Evolutionary conservation across 2,797 vertebrate species (phyloP).

Genomic region (Discoglossus pictus): DNA sequence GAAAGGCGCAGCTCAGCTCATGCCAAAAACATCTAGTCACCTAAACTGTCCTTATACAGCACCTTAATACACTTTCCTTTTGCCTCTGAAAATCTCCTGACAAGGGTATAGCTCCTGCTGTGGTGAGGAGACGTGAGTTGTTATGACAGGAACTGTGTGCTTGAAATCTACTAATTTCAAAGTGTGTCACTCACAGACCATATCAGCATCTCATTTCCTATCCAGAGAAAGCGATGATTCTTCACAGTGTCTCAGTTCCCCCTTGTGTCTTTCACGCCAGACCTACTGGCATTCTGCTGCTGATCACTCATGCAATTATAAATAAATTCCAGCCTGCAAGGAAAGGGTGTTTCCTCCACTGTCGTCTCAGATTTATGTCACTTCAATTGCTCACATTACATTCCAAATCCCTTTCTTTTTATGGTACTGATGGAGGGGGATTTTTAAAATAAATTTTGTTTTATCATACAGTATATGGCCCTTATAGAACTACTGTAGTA

Average conservation of each 20-base stretch:
- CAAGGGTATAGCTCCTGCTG: constrained; percentile 27
- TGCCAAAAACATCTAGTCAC: not conserved
- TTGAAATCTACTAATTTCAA: constrained; percentile 46
- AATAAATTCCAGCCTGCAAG: constrained; percentile 31
- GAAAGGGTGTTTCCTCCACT: constrained; percentile 15
- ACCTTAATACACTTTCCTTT: constrained; percentile 29
- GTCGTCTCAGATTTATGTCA: constrained; percentile 20
- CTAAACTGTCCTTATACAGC: not conserved
- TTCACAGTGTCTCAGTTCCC: constrained; percentile 35
- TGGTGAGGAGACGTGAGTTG: constrained; percentile 27
- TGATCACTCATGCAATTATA: constrained; percentile 38
- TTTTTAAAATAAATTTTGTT: no score
- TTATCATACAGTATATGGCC: no score
- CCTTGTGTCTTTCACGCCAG: constrained; percentile 40
- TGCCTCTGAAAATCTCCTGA: constrained; percentile 18
- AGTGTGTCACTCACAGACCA: constrained; percentile 32
- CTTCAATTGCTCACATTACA: not conserved
- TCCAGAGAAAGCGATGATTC: constrained; percentile 43
- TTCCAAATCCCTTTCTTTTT: no score
- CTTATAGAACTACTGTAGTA: no score
- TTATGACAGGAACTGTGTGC: constrained; percentile 47
- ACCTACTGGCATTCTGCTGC: constrained; percentile 29
- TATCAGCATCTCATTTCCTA: constrained; percentile 34
- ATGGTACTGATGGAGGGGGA: no score
- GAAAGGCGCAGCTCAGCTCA: no score